Conservation (phyloP, 2,113 vertebrate genomes). For the Pollimyrus isidori region DNA sequence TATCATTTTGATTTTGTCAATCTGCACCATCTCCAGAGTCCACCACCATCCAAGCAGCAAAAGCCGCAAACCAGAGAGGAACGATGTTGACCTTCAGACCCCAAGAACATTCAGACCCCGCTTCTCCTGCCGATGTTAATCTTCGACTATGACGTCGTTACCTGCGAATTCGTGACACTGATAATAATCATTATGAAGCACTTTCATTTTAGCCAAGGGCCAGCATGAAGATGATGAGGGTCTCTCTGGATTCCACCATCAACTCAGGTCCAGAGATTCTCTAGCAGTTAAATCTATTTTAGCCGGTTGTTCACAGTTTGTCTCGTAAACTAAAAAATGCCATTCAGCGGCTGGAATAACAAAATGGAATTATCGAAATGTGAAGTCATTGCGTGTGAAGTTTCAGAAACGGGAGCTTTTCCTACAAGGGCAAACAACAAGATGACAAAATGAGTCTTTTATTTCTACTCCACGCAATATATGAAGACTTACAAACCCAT, state of each 20-base stretch:
- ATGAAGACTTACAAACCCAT: background rate
- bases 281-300: background rate
- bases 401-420: background rate
- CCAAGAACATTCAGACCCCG: conserved; percentile 27
- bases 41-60: conserved; percentile 42
- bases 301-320: background rate
- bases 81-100: conserved; percentile 45
- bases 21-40: conserved; percentile 48
- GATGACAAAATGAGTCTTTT: background rate
- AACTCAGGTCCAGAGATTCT: background rate
- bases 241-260: background rate
- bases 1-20: conserved; percentile 62
- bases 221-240: background rate
- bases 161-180: background rate
- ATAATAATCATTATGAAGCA: background rate
- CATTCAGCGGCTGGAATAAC: background rate
- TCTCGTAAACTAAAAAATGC: background rate
- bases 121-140: conserved; percentile 20
- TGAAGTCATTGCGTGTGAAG: background rate
- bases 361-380: background rate
- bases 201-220: background rate
- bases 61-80: conserved; percentile 34
- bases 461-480: background rate
- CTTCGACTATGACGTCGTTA: conserved; percentile 23
- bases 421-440: background rate